Conservation (phyloP, 1,140 invertebrate genomes). For the Drosophila setifemur region DNA sequence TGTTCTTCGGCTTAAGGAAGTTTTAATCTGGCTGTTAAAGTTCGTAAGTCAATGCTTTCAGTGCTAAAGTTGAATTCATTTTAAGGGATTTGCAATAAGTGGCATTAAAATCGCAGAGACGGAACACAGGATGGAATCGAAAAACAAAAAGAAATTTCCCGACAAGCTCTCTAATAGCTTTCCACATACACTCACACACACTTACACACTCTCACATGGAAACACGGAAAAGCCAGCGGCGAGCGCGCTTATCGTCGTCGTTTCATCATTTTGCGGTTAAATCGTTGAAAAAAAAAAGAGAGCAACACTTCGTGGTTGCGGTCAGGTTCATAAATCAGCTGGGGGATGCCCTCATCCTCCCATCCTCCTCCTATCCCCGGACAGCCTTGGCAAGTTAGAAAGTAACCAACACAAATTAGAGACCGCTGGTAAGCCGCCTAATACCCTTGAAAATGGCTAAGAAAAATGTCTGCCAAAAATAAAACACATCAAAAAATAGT, state of each 20-base stretch:
- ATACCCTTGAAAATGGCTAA: slow-evolving; percentile 2
- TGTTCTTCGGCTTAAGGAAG: not conserved
- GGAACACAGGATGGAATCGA: too few species aligned
- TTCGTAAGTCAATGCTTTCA: slow-evolving; percentile 6
- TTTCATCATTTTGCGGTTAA: slow-evolving; percentile 80
- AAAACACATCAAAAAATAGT: too few species aligned
- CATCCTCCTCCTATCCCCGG: too few species aligned
- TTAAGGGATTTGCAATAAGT: slow-evolving; percentile 67
- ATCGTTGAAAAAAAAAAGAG: slow-evolving; percentile 59
- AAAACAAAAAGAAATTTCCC: slow-evolving; percentile 48
- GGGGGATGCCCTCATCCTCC: not conserved
- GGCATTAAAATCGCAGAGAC: slow-evolving; percentile 59
- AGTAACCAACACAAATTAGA: slow-evolving; percentile 36
- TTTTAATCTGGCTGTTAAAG: not conserved
- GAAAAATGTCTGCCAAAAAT: too few species aligned
- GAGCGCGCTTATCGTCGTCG: slow-evolving; percentile 65
- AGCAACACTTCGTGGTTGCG: slow-evolving; percentile 70
- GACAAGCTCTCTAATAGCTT: slow-evolving; percentile 75
- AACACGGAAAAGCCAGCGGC: not conserved
- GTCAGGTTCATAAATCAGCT: slow-evolving; percentile 81
- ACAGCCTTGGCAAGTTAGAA: not conserved
- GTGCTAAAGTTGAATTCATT: slow-evolving; percentile 59
- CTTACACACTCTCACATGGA: not conserved
- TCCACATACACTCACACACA: slow-evolving; percentile 38
- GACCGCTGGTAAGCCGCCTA: slow-evolving; percentile 10